A percentile compares a stretch with the other conserved stretches of the same genome.
Evolutionary conservation across 2,888 invertebrate species (phyloP).

Genomic region (Cephus pulcher): DNA sequence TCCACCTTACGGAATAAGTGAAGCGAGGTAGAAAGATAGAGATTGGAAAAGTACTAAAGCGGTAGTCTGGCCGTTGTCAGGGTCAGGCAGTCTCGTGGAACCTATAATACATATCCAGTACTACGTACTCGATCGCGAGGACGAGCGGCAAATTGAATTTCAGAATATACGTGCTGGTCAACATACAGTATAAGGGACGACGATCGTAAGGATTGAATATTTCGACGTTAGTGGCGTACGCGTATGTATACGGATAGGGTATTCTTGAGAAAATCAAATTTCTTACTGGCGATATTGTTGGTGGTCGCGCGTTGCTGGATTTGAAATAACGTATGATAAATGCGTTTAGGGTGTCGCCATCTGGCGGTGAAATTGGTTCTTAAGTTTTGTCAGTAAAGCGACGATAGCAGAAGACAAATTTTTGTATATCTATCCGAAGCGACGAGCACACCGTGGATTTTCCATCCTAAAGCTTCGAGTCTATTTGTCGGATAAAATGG

Average conservation of each 20-base stretch:
- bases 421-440: neutral
- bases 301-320: neutral
- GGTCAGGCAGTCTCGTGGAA: slow-evolving; percentile 32
- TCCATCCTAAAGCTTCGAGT: slow-evolving; percentile 11
- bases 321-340: neutral
- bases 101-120: slow-evolving; percentile 23
- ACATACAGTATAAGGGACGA: neutral
- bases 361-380: neutral
- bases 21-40: slow-evolving; percentile 25
- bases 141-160: slow-evolving; percentile 40
- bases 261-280: neutral
- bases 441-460: neutral
- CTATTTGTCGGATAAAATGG: slow-evolving; percentile 43
- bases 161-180: neutral
- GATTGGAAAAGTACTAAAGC: slow-evolving; percentile 31
- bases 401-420: neutral
- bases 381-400: neutral
- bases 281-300: neutral
- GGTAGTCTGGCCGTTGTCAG: slow-evolving; percentile 39
- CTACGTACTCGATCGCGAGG: slow-evolving; percentile 22
- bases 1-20: neutral
- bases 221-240: neutral
- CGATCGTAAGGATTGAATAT: neutral
- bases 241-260: neutral
- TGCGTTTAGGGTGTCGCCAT: neutral